Conservation (phyloP, 2,797 vertebrate genomes). For the Micrastur ruficollis region DNA sequence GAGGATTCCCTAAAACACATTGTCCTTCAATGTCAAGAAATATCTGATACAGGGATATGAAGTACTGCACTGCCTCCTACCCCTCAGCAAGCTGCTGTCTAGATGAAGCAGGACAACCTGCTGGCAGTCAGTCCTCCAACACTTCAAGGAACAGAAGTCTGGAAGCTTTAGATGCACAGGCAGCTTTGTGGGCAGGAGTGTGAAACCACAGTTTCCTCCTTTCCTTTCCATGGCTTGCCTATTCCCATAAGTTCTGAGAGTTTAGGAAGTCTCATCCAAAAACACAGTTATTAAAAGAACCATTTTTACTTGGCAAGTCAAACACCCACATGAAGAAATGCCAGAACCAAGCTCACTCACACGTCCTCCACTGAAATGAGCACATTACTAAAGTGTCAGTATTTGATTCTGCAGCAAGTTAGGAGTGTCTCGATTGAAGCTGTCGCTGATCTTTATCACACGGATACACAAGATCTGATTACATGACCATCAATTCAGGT, state of each 20-base stretch:
- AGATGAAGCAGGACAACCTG: neutral
- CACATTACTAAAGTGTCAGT: neutral
- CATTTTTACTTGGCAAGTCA: neutral
- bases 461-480: neutral
- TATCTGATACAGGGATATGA: neutral
- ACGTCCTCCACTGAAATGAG: neutral
- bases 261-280: neutral
- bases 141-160: neutral
- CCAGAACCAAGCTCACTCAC: neutral
- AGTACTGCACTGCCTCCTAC: neutral
- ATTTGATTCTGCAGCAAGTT: neutral
- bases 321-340: neutral
- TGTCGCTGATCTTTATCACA: neutral
- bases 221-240: neutral
- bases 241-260: neutral
- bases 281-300: neutral
- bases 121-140: neutral
- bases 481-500: neutral
- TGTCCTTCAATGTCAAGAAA: neutral
- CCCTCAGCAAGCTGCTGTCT: neutral
- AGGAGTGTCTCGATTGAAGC: neutral
- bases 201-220: slow-evolving; percentile 35
- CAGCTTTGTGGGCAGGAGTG: neutral
- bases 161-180: neutral
- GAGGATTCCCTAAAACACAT: neutral